Evolutionary conservation across 2,797 vertebrate species (phyloP), one percentile per base, ranked within the genome.

Genomic region (Gorsachius magnificus): DNA sequence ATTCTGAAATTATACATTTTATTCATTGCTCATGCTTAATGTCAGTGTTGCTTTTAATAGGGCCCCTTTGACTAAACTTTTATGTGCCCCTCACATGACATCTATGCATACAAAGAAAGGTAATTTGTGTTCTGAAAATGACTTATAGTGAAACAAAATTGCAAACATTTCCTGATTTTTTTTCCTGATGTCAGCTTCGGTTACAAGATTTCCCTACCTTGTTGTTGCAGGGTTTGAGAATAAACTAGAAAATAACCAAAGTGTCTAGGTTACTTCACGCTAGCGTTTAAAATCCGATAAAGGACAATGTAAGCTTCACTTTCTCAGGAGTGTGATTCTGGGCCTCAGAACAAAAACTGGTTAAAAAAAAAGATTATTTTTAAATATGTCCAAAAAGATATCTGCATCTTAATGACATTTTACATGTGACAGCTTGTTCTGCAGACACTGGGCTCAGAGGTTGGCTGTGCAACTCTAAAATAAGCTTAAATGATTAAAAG

Each of bases 1-100:
- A 93, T 96, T 97, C 95, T 96, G 71, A 98, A 97, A 97, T 97
- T 90, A 95, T 91, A 65, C 66, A 71, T 95, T 91, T 96, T 81
- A 93, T 94, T 95, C 87, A 70, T 76, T 87, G 87, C 71, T 96
- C 75, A 77, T 95, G 89, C 90, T 94, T 92, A 90, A 93, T 88
- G 93, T 95, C 97, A 90, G 76, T 80, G 54, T 77, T 89, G 51
- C 74, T 94, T 93, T 95, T 95, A 94, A 91, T 57, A 82, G 54
- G 64, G 38, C 70, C 31, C 79, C 75, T 94, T 92, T 91, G 90
- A 87, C 88, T 91, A 64, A 90, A 85, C 65, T 95, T 95, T 86
- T 76, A 77, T 94, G 80, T 93, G 69, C 38, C 48, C n/a, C 87
- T 97, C 83, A 64, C 63, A 22, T 92, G 76, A 84, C 56, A 66